Conservation (phyloP, 2,113 vertebrate species). For the Ranitomeya imitator region DNA sequence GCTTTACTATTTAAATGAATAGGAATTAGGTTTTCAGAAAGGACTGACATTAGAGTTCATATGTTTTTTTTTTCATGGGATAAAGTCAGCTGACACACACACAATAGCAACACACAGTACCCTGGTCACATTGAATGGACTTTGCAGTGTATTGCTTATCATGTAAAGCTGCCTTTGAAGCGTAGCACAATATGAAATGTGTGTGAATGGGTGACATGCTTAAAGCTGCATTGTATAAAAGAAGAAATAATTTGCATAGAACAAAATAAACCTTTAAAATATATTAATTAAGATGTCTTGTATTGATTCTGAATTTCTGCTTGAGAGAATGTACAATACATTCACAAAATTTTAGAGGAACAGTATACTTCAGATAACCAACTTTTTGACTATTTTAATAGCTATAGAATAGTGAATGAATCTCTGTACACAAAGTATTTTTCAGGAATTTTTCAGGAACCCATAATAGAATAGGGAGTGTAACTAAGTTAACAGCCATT, state of each 20-base stretch:
- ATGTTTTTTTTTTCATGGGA: conserved; percentile 2
- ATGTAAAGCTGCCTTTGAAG: conserved; percentile 20
- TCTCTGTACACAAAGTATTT: neutral
- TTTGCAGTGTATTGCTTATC: neutral
- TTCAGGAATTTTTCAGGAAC: too few species aligned
- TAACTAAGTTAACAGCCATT: too few species aligned
- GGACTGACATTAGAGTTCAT: conserved; percentile 29
- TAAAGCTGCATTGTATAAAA: neutral
- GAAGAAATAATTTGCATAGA: neutral
- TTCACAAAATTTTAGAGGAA: neutral
- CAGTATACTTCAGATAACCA: too few species aligned
- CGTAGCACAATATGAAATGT: neutral
- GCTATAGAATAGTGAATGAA: neutral
- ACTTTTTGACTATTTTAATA: neutral
- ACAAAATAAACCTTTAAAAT: neutral
- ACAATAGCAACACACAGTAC: neutral
- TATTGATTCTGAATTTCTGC: neutral
- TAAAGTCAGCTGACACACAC: neutral
- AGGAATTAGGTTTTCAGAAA: conserved; percentile 46
- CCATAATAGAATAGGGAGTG: too few species aligned
- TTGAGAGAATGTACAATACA: neutral
- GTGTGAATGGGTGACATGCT: neutral
- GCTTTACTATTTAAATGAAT: conserved; percentile 51
- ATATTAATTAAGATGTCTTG: neutral
- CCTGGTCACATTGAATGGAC: conserved; percentile 17